Evolutionary conservation across 1,140 invertebrate species (phyloP).

Genomic region (Doryteuthis pealeii): DNA sequence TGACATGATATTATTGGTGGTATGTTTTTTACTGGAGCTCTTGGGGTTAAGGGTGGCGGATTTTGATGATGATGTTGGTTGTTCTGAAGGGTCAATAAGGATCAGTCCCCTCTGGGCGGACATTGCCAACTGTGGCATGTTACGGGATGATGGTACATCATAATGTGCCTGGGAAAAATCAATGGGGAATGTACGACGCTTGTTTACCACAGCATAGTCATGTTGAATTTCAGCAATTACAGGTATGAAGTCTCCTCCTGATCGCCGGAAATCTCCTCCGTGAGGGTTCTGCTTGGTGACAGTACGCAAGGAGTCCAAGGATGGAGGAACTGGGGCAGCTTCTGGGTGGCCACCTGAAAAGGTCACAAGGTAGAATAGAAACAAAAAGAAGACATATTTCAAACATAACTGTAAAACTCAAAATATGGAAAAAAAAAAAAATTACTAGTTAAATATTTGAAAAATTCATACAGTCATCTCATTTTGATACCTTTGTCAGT

Average conservation of each 20-base stretch:
- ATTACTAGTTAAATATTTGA: no score
- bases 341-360: slow-evolving; percentile 4
- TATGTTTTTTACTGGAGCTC: background rate
- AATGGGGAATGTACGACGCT: slow-evolving; percentile 8
- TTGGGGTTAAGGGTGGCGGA: background rate
- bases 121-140: background rate
- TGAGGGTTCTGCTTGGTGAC: slow-evolving; percentile 28
- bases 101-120: background rate
- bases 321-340: slow-evolving; percentile 41
- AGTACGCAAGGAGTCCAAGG: slow-evolving; percentile 43
- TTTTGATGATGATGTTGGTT: background rate
- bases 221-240: background rate
- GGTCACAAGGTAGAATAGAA: background rate
- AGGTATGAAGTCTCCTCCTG: slow-evolving; percentile 6
- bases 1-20: background rate
- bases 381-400: no score
- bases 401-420: no score
- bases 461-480: no score
- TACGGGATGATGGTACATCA: background rate
- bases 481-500: no score
- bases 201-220: slow-evolving; percentile 2
- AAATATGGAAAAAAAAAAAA: no score
- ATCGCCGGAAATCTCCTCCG: background rate
- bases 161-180: slow-evolving; percentile 9
- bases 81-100: background rate